These are phyloP conservation scores for Chelonoidis abingdonii DNA, from an alignment of 2,113 vertebrate genomes.

Conservation along the genomic window DNA sequence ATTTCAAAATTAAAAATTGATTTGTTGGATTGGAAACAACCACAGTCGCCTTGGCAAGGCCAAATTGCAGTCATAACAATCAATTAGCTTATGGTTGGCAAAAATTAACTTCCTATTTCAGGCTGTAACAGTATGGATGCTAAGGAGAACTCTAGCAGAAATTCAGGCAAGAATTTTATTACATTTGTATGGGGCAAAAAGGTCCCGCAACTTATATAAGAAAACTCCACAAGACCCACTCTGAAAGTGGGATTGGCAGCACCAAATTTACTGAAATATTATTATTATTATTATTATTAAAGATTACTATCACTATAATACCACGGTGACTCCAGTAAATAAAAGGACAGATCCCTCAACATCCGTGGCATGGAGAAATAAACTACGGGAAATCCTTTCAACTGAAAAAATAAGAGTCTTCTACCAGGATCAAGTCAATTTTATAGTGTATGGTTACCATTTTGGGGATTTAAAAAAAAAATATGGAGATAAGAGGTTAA, in stretches of 20 bases:
- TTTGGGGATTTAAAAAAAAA: neutral
- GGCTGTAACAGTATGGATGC: neutral
- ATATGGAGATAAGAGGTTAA: neutral
- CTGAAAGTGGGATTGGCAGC: neutral
- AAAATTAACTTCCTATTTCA: constrained; percentile 5
- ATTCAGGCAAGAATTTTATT: neutral
- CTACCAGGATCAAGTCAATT: neutral
- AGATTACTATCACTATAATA: neutral
- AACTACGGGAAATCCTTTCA: neutral
- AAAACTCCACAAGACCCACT: neutral
- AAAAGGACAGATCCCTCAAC: neutral
- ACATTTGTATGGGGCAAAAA: neutral
- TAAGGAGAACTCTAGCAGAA: neutral
- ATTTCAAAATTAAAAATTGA: constrained; percentile 9
- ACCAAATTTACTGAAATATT: neutral
- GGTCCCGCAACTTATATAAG: neutral
- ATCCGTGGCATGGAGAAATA: neutral
- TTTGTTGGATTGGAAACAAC: neutral
- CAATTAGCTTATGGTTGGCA: neutral
- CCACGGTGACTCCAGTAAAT: neutral
- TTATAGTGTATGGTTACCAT: neutral
- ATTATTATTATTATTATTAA: rapidly evolving
- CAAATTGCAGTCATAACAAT: neutral
- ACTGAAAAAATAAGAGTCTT: neutral
- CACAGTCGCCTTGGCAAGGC: constrained; percentile 12